Conservation (phyloP, 2,113 vertebrate species). For the Hystrix brachyura region DNA sequence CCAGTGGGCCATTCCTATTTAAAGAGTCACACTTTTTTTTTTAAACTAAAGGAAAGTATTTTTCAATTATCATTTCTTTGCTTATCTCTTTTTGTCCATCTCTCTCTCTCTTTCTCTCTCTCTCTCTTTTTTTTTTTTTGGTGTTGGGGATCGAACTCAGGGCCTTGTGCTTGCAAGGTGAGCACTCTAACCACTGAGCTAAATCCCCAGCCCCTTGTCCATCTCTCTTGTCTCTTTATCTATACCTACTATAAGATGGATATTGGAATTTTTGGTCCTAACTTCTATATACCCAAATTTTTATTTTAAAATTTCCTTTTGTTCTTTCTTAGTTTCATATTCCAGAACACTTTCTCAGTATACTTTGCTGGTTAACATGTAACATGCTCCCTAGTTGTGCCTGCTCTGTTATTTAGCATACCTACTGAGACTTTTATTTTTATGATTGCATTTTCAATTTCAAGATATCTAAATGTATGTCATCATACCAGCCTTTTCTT, state of each 20-base stretch:
- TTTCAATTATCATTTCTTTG: conserved; percentile 15
- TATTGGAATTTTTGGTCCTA: conserved; percentile 20
- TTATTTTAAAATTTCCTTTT: conserved; percentile 34
- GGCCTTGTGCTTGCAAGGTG: too few relatives aligned
- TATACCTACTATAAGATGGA: background rate
- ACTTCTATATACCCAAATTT: background rate
- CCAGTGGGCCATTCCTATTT: background rate
- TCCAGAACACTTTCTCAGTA: conserved; percentile 2
- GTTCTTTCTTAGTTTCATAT: background rate
- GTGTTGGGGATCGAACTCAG: too few relatives aligned
- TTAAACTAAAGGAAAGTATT: background rate
- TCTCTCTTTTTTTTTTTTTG: too few relatives aligned
- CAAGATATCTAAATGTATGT: background rate
- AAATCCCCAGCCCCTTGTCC: too few relatives aligned
- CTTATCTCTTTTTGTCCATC: background rate
- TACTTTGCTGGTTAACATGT: background rate
- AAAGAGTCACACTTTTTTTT: conserved; percentile 1
- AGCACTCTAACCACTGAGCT: too few relatives aligned
- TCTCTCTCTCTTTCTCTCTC: conserved; percentile 8
- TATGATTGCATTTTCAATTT: background rate
- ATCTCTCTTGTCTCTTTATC: background rate
- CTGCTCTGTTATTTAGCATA: background rate
- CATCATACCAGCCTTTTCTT: background rate
- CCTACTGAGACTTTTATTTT: background rate
- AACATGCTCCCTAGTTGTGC: background rate